These are phyloP conservation scores for Diarsia brunnea DNA, from an alignment of 2,888 invertebrate species.

Conservation along the genomic window DNA sequence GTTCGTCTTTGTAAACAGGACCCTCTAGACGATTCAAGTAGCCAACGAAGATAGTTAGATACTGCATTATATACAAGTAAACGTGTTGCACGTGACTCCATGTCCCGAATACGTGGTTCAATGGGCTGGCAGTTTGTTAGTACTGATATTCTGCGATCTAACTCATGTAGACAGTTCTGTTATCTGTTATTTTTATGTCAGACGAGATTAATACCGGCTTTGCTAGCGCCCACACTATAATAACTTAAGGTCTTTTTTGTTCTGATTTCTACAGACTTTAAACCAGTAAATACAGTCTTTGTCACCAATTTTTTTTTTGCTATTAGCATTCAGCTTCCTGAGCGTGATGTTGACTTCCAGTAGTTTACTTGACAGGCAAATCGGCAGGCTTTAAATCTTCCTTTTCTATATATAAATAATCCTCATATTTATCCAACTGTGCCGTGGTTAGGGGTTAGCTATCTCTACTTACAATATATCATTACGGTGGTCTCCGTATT, in stretches of 20 bases:
- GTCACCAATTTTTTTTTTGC: constrained; percentile 17
- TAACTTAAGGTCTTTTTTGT: constrained; percentile 3
- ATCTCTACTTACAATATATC: constrained; percentile 26
- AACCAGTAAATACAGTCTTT: constrained; percentile 24
- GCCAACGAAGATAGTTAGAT: constrained; percentile 8
- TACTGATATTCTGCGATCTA: constrained; percentile 26
- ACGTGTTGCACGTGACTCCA: constrained; percentile 51
- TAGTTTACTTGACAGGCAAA: constrained; percentile 9
- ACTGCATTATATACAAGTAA: constrained; percentile 25
- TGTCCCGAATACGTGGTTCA: constrained; percentile 45
- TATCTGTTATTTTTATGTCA: constrained; percentile 40
- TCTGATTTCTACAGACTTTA: constrained; percentile 11
- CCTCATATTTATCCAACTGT: not conserved
- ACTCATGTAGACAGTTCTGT: constrained; percentile 29
- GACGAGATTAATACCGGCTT: constrained; percentile 34
- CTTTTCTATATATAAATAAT: constrained; percentile 1
- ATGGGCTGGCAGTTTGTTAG: constrained; percentile 39
- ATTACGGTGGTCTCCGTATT: constrained; percentile 18
- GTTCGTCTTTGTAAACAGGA: not conserved
- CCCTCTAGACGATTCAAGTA: constrained; percentile 5
- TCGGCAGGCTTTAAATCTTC: not conserved
- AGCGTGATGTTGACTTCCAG: constrained; percentile 2
- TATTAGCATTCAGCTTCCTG: constrained; percentile 6
- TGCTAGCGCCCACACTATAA: not conserved
- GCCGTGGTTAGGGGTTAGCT: not conserved